phyloP scores from a whole-genome alignment of 2,797 vertebrate species.

The Okamejei kenojei region DNA sequence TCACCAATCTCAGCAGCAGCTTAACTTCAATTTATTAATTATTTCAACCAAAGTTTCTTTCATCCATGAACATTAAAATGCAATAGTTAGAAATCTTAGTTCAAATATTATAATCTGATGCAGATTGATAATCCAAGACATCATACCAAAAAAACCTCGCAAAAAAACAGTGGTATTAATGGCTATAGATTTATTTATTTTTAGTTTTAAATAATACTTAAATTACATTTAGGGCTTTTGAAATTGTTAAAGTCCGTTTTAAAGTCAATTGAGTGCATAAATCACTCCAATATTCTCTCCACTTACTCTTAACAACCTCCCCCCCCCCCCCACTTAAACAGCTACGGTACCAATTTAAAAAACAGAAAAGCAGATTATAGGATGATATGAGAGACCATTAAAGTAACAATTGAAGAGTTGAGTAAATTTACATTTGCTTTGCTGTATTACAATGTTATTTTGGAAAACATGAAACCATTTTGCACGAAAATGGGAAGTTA shows the following conservation, averaged over 20 bases:
- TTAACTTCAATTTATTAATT: neutral
- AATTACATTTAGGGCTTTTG: neutral
- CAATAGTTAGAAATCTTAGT: neutral
- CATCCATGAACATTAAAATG: neutral
- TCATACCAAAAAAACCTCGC: too few relatives aligned
- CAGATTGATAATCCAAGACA: neutral
- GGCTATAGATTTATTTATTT: neutral
- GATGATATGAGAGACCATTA: neutral
- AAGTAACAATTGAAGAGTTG: neutral
- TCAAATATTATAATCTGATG: neutral
- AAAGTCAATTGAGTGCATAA: neutral
- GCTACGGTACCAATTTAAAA: neutral
- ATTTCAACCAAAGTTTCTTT: conserved; percentile 13
- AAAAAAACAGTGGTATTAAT: neutral
- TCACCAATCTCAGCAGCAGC: neutral
- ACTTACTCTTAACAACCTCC: too few relatives aligned
- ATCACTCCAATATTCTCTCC: neutral
- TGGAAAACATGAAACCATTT: neutral
- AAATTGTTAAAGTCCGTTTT: neutral
- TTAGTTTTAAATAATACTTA: neutral
- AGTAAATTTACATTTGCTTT: neutral
- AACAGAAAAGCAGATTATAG: neutral
- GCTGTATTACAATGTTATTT: neutral
- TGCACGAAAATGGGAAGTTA: neutral
- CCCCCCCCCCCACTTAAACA: neutral